These are phyloP conservation scores for Pangasius macronema DNA, from an alignment of 2,797 vertebrate species.

Conservation along the genomic window DNA sequence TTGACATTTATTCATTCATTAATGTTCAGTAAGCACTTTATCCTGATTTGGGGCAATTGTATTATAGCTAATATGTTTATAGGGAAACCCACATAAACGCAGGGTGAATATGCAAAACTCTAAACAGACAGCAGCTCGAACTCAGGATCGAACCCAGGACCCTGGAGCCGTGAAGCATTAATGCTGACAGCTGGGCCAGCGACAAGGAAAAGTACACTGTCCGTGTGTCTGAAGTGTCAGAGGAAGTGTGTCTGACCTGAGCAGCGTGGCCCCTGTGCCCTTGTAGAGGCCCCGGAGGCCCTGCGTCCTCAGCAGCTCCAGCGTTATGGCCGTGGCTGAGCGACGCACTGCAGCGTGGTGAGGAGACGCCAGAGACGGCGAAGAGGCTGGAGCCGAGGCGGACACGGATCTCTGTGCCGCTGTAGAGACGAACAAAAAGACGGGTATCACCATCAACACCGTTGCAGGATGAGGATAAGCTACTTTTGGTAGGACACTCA, in stretches of 20 bases:
- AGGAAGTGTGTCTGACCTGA: slow-evolving; percentile 71
- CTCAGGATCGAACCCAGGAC: background rate
- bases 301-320: slow-evolving; percentile 76
- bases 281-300: slow-evolving; percentile 80
- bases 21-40: background rate
- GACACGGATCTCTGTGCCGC: slow-evolving; percentile 66
- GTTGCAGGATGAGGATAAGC: background rate
- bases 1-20: background rate
- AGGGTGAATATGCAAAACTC: background rate
- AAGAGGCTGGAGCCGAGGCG: slow-evolving; percentile 59
- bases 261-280: slow-evolving; percentile 84
- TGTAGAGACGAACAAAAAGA: slow-evolving; percentile 34
- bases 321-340: slow-evolving; percentile 75
- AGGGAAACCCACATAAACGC: background rate
- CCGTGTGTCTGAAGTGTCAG: background rate
- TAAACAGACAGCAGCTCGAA: background rate
- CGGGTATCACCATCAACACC: background rate
- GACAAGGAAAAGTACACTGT: background rate
- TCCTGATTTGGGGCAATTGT: background rate
- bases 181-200: too few species aligned
- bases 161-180: background rate
- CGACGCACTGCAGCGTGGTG: slow-evolving; percentile 51
- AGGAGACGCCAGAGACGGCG: slow-evolving; percentile 64
- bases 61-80: background rate
- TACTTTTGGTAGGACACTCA: background rate